phyloP scores from a whole-genome alignment of 2,113 vertebrate genomes.

The Vanacampus margaritifer region DNA sequence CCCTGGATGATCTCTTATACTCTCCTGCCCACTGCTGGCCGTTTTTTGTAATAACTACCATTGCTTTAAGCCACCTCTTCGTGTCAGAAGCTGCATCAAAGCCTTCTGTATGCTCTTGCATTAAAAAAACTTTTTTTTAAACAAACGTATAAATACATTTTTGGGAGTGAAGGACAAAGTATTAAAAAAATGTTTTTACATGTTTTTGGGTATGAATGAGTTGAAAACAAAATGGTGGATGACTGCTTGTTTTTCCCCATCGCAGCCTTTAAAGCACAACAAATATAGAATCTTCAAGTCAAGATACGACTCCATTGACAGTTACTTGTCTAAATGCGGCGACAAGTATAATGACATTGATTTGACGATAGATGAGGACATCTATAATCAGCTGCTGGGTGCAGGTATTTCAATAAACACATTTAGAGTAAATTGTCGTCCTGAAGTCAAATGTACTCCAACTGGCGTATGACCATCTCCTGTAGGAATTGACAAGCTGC shows the following conservation, averaged over 20 bases:
- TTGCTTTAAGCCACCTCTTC: no score
- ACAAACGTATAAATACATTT: no score
- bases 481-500: conserved; percentile 90
- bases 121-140: no score
- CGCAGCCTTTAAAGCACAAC: conserved; percentile 90
- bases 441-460: not conserved
- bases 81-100: no score
- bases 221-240: not conserved
- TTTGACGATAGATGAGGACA: conserved; percentile 89
- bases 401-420: conserved; percentile 74
- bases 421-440: conserved; percentile 7
- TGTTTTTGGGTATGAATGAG: no score
- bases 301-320: conserved; percentile 97
- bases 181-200: no score
- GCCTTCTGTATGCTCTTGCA: no score
- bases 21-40: no score
- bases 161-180: no score
- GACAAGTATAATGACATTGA: conserved; percentile 99
- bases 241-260: conserved; percentile 23
- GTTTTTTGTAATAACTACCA: no score
- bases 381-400: conserved; percentile 85
- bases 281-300: conserved; percentile 96
- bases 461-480: not conserved
- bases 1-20: no score
- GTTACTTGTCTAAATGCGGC: conserved; percentile 92